These are phyloP conservation scores for Conomelus anceps DNA, from an alignment of 2,888 invertebrate species.

Conservation along the genomic window DNA sequence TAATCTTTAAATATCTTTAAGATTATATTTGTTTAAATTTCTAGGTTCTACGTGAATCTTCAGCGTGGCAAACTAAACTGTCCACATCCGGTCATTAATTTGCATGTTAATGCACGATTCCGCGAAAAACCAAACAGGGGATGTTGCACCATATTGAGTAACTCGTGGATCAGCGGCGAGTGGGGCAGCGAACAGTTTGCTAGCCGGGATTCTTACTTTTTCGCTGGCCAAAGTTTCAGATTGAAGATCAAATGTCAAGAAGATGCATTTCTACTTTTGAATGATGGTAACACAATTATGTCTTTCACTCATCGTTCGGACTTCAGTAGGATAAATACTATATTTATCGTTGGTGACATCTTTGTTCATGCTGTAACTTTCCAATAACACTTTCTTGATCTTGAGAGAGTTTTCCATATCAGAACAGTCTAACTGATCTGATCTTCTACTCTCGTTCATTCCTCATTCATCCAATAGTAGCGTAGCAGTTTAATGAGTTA, in stretches of 20 bases:
- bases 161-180: neutral
- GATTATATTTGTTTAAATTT: neutral
- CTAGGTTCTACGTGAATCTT: neutral
- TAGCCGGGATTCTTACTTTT: neutral
- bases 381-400: neutral
- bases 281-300: neutral
- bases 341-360: neutral
- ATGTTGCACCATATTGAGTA: neutral
- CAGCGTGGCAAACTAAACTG: neutral
- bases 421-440: neutral
- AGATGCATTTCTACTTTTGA: neutral
- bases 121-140: neutral
- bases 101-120: neutral
- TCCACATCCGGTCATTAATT: neutral
- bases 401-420: neutral
- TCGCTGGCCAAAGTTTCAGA: neutral
- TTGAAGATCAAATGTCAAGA: neutral
- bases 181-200: conserved; percentile 3
- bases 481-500: neutral
- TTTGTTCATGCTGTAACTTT: neutral
- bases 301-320: neutral
- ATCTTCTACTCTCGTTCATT: neutral
- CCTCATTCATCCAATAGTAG: neutral
- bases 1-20: too few species aligned
- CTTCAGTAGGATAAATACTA: neutral